Evolutionary conservation across 2,113 vertebrate species (phyloP), one percentile per base, ranked within the genome.

Genomic region (Calyptommatus sinebrachiatus): DNA sequence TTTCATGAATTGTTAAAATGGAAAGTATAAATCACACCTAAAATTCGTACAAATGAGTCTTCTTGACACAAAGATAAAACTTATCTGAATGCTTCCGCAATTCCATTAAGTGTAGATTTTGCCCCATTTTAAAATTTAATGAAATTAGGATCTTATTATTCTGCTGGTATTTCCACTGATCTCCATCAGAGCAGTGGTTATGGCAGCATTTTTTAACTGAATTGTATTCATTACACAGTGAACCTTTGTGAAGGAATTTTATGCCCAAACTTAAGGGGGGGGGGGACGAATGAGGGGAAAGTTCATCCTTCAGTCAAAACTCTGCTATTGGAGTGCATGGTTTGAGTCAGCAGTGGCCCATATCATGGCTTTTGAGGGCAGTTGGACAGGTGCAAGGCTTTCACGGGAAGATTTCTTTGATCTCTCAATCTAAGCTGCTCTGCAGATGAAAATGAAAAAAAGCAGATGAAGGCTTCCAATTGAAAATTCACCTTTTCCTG

Each of bases 1-100:
- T 84, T 88, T 86, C 86, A 85, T 1, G n/a, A 80, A 84, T 65
- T 68, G 76, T 74, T 88, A 84, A 90, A 91, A 81, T 29, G 78
- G 83, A 88, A 87, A 88, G 75, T 80, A 83, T 76, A 81, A 86
- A 82, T 86, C 75, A 78, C 28, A 26, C 28, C 26, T 2, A 53
- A 71, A 86, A 84, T 89, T 83, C 78, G 48, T 87, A 79, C 53
- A 83, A 86, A 86, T 73, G 28, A 62, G 65, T 28, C 80, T 90
- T 86, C 80, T 74, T 77, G 10, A 1, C 83, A 0, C 2, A 73
- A 82, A 88, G 70, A 80, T 84, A 80, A 82, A 86, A 78, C 46
- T 72, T 73, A 85, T 65, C 80, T 86, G 71, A 78, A 62, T 16
- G 18, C 77, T 61, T 88, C 70, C 83, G 41, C 48, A 79, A 12